A percentile compares a stretch with the other conserved stretches of the same genome.
Evolutionary conservation across 2,113 vertebrate species (phyloP).

Genomic region (Misgurnus anguillicaudatus): DNA sequence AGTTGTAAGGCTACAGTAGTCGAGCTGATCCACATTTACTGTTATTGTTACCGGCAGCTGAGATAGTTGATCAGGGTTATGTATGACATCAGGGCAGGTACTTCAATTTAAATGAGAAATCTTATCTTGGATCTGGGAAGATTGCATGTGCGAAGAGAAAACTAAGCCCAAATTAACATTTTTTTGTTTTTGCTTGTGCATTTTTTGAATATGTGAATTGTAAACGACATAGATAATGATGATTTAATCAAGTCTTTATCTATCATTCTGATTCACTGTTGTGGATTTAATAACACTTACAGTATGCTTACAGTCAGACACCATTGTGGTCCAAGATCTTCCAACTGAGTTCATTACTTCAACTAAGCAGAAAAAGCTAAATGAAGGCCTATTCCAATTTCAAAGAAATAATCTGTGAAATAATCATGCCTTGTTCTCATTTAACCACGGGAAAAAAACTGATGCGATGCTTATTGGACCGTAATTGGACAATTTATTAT

Average conservation of each 20-base stretch:
- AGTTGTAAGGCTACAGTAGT: conserved; percentile 54
- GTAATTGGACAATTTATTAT: conserved; percentile 66
- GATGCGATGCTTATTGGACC: conserved; percentile 57
- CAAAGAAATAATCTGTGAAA: conserved; percentile 54
- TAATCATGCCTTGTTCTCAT: conserved; percentile 61
- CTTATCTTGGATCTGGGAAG: neutral
- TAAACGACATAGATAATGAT: neutral
- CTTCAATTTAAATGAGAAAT: neutral
- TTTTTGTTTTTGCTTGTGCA: too few species aligned
- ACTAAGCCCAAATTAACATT: too few species aligned
- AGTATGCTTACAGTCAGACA: neutral
- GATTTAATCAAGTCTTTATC: neutral
- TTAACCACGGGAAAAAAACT: conserved; percentile 56
- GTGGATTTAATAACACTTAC: neutral
- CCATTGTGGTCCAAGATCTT: neutral
- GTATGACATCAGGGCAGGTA: too few species aligned
- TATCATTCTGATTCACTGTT: neutral
- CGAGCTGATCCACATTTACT: conserved; percentile 52
- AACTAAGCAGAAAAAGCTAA: conserved; percentile 43
- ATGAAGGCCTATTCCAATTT: conserved; percentile 59
- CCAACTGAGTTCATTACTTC: neutral
- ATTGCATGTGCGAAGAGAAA: neutral
- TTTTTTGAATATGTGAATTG: neutral
- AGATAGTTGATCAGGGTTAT: neutral
- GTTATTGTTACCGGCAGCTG: neutral